phyloP scores from a whole-genome alignment of 2,113 vertebrate species.

The Mobula hypostoma region DNA sequence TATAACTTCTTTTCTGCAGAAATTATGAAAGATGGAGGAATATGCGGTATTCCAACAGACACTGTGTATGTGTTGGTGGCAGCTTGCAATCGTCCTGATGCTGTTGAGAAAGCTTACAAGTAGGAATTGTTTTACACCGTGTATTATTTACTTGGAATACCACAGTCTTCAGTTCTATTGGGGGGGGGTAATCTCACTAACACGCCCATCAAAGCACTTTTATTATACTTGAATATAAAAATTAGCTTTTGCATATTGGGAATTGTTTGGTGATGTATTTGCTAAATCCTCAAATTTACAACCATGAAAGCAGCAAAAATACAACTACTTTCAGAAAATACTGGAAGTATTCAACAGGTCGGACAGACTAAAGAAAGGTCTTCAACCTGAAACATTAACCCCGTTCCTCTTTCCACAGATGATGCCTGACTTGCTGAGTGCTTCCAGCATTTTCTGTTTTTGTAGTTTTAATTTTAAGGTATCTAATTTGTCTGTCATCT shows the following conservation, averaged over 20 bases:
- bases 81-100: constrained; percentile 73
- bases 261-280: background rate
- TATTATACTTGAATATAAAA: background rate
- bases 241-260: background rate
- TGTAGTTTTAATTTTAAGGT: background rate
- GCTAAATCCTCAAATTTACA: background rate
- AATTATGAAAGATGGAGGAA: constrained; percentile 76
- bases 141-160: too few relatives aligned
- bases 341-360: too few relatives aligned
- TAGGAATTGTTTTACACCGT: constrained; percentile 47
- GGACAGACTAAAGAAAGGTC: too few relatives aligned
- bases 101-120: constrained; percentile 75
- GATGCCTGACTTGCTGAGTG: too few relatives aligned
- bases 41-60: constrained; percentile 78
- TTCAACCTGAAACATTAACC: too few relatives aligned
- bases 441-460: too few relatives aligned
- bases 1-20: constrained; percentile 51
- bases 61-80: constrained; percentile 83
- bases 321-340: too few relatives aligned
- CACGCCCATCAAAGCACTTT: background rate
- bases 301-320: background rate
- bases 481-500: background rate
- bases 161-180: background rate
- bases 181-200: background rate
- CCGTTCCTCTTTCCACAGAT: too few relatives aligned